Percentiles rank a stretch among this genome's conserved stretches.
phyloP scores from a whole-genome alignment of 2,113 vertebrate genomes.

The Tachycineta bicolor region DNA sequence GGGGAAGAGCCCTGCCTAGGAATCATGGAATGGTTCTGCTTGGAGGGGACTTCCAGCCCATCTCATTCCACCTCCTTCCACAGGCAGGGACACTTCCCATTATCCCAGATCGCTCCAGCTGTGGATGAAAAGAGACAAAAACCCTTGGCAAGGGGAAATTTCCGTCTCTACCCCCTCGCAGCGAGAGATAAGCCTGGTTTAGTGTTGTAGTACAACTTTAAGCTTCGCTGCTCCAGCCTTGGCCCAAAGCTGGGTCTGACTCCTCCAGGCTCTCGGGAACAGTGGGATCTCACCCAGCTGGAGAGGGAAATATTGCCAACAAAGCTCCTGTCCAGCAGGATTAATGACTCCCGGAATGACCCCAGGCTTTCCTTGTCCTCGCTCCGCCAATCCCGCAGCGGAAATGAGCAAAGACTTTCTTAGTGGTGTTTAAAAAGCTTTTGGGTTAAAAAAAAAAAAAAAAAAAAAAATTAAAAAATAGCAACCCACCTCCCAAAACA shows the following conservation, averaged over 20 bases:
- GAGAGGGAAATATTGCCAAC: conserved; percentile 23
- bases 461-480: background rate
- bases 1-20: background rate
- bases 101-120: background rate
- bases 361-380: background rate
- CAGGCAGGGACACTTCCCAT: background rate
- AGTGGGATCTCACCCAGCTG: background rate
- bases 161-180: background rate
- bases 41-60: background rate
- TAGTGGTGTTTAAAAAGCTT: conserved; percentile 34
- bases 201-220: background rate
- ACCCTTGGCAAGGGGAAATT: background rate
- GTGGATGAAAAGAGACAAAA: background rate
- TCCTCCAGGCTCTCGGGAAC: background rate
- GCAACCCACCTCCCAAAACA: background rate
- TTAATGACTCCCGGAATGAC: conserved; percentile 32
- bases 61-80: background rate
- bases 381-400: background rate
- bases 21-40: background rate
- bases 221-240: background rate
- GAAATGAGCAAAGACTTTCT: conserved; percentile 34
- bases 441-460: background rate
- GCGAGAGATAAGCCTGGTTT: background rate
- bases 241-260: background rate
- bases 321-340: conserved; percentile 40